Conservation (phyloP, 2,797 vertebrate genomes). For the Sciurus vulgaris region DNA sequence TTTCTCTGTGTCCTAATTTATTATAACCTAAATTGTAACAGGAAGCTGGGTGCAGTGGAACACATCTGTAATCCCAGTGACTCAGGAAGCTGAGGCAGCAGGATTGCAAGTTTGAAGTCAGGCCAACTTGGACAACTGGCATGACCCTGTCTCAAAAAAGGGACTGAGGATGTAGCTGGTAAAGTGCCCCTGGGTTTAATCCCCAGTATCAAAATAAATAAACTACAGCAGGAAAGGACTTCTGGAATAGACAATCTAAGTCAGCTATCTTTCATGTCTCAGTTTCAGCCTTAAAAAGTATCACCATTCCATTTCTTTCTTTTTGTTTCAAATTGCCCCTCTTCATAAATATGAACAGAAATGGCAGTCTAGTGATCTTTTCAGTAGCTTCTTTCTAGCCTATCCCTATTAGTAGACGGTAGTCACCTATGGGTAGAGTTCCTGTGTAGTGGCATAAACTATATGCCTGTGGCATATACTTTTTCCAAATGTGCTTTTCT, state of each 20-base stretch:
- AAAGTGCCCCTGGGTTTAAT: no score
- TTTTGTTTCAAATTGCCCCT: background rate
- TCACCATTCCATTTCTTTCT: background rate
- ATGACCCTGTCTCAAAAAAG: no score
- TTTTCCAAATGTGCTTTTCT: background rate
- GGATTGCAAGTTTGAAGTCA: no score
- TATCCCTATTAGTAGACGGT: background rate
- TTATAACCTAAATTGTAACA: background rate
- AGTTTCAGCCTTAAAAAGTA: background rate
- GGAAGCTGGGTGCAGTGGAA: background rate
- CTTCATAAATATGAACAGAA: background rate
- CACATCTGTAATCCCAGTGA: no score
- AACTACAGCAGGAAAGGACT: background rate
- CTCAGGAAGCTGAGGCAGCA: no score
- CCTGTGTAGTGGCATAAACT: background rate
- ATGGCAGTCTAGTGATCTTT: no score
- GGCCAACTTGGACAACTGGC: no score
- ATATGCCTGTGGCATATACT: background rate
- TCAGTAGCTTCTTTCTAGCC: background rate
- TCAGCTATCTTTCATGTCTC: background rate
- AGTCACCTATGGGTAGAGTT: background rate
- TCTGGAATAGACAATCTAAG: background rate
- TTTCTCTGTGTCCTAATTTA: slow-evolving; percentile 16
- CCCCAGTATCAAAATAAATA: no score
- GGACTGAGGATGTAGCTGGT: no score